These are phyloP conservation scores for Adrianichthys oophorus DNA, from an alignment of 2,797 vertebrate species.

Conservation along the genomic window DNA sequence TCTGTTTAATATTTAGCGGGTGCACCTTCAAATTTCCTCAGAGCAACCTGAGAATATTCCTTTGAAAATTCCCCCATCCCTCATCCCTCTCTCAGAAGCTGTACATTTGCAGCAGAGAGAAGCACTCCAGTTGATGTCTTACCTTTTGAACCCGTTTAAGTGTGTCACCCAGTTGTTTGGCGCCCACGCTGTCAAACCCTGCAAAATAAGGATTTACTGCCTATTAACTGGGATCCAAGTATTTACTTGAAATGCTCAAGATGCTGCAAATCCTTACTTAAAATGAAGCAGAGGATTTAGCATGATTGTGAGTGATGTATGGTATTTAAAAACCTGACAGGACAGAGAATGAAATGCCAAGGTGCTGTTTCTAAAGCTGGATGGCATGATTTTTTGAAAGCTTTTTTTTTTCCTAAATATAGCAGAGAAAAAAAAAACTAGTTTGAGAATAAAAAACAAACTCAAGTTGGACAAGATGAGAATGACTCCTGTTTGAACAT, in stretches of 20 bases:
- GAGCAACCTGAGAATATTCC: conserved; percentile 21
- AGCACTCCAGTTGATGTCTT: conserved; percentile 43
- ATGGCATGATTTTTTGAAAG: neutral
- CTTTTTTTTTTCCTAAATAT: conserved; percentile 1
- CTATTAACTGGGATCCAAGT: conserved; percentile 44
- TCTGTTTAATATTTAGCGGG: conserved; percentile 50
- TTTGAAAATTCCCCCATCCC: conserved; percentile 26
- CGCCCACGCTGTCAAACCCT: conserved; percentile 30
- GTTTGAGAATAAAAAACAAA: neutral
- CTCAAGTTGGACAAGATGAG: conserved; percentile 1
- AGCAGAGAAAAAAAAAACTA: neutral
- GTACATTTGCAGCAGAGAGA: conserved; percentile 23
- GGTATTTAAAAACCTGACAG: conserved; percentile 17
- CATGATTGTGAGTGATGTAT: conserved; percentile 29
- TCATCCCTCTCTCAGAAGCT: conserved; percentile 14
- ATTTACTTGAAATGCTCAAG: conserved; percentile 25
- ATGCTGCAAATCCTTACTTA: conserved; percentile 29
- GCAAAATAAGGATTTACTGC: conserved; percentile 56
- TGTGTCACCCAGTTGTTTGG: conserved; percentile 51
- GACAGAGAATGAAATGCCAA: conserved; percentile 16
- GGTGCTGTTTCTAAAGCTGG: conserved; percentile 14
- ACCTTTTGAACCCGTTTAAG: conserved; percentile 66
- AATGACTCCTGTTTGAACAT: neutral
- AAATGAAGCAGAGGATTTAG: conserved; percentile 27
- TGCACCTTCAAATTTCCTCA: conserved; percentile 25